Percentiles rank a stretch among this genome's conserved stretches.
Conservation (phyloP, 1,140 invertebrate species). For the Sarcophaga bullata region DNA sequence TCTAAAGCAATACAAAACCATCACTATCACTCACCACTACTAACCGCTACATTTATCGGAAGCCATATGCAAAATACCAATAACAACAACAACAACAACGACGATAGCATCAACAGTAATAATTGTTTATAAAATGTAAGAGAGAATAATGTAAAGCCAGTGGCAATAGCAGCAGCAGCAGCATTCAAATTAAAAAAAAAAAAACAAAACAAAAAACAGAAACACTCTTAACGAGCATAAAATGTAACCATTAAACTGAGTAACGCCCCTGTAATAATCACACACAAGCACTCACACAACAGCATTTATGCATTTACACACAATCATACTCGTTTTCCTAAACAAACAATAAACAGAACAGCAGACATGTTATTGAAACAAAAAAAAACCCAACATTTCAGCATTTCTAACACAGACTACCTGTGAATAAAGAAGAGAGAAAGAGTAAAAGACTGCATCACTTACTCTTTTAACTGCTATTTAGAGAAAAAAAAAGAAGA, state of each 20-base stretch:
- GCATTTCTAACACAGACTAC: too few species aligned
- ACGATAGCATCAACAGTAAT: neutral
- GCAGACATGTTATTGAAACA: constrained; percentile 21
- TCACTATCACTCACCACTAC: neutral
- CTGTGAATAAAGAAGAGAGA: neutral
- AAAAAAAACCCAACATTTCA: neutral
- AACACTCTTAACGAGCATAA: constrained; percentile 33
- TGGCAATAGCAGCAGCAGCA: neutral
- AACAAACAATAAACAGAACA: neutral
- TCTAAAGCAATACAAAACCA: neutral
- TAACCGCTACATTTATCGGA: constrained; percentile 32
- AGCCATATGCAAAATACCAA: constrained; percentile 39
- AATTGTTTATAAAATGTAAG: too few species aligned
- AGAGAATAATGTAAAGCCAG: neutral
- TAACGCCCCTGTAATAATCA: constrained; percentile 32
- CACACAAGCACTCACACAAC: too few species aligned
- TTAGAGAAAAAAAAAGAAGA: too few species aligned
- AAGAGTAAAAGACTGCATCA: neutral
- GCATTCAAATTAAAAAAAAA: constrained; percentile 17
- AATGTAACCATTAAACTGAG: constrained; percentile 36
- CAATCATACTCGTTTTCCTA: too few species aligned
- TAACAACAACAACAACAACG: constrained; percentile 36
- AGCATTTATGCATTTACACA: too few species aligned
- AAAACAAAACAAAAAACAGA: too few species aligned
- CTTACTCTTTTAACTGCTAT: too few species aligned